These are phyloP conservation scores for Podarcis lilfordi DNA, from an alignment of 2,797 vertebrate species.

Conservation along the genomic window DNA sequence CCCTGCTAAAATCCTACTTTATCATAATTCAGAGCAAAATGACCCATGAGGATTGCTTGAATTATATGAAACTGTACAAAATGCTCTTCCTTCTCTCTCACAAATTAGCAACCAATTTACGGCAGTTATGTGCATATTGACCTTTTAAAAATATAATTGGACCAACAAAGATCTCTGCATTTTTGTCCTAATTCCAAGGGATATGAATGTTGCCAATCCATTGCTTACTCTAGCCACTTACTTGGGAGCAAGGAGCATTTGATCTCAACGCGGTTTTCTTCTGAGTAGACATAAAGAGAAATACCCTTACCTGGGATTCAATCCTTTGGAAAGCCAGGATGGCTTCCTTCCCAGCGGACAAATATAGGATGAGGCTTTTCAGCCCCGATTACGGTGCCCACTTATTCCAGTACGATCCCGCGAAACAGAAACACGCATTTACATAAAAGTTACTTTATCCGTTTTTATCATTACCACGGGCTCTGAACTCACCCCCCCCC, in stretches of 20 bases:
- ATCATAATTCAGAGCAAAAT: neutral
- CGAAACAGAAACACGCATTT: too few relatives aligned
- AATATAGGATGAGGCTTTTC: too few relatives aligned
- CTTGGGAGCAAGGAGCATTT: neutral
- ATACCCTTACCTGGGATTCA: neutral
- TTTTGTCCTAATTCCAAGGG: neutral
- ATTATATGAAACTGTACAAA: neutral
- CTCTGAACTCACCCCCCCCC: too few relatives aligned
- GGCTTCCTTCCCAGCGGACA: neutral
- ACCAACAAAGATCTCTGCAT: neutral
- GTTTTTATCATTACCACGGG: too few relatives aligned
- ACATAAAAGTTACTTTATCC: too few relatives aligned
- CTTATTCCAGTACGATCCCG: too few relatives aligned
- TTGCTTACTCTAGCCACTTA: neutral
- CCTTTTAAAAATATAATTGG: neutral
- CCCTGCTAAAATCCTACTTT: neutral
- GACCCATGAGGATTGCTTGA: too few relatives aligned
- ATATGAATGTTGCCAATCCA: neutral
- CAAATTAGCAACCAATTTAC: neutral
- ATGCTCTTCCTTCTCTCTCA: neutral
- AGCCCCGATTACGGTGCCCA: too few relatives aligned
- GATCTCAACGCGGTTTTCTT: neutral
- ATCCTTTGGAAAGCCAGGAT: neutral
- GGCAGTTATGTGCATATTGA: too few relatives aligned
- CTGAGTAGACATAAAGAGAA: too few relatives aligned